A percentile compares a stretch with the other conserved stretches of the same genome.
These are phyloP conservation scores for Uloborus diversus DNA, from an alignment of 1,140 invertebrate genomes.

Conservation along the genomic window DNA sequence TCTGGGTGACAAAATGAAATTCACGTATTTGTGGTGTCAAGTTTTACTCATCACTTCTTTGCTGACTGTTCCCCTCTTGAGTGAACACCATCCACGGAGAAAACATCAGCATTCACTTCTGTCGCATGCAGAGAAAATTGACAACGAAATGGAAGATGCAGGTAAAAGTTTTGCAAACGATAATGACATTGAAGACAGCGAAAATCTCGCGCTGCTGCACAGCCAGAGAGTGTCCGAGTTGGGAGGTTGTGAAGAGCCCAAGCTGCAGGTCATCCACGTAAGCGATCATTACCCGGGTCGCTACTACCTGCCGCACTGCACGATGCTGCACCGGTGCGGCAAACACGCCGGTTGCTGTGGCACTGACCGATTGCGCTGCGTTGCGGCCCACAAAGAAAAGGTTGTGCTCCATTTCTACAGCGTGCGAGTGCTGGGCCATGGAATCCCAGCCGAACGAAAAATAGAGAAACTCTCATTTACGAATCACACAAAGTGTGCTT, in stretches of 20 bases:
- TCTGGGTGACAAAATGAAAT: too few species aligned
- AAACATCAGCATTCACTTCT: too few species aligned
- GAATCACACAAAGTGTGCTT: constrained; percentile 58
- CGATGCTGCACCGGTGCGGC: constrained; percentile 57
- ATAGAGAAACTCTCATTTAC: constrained; percentile 56
- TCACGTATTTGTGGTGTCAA: too few species aligned
- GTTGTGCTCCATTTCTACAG: constrained; percentile 54
- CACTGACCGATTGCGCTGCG: constrained; percentile 37
- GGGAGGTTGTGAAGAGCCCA: constrained; percentile 49
- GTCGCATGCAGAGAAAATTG: too few species aligned
- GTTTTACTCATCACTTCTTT: too few species aligned
- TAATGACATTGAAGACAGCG: neutral
- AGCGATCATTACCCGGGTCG: constrained; percentile 53
- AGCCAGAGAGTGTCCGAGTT: constrained; percentile 39
- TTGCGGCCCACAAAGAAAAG: constrained; percentile 36
- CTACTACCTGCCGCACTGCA: constrained; percentile 56
- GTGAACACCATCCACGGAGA: neutral
- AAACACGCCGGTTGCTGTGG: constrained; percentile 56
- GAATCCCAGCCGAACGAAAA: constrained; percentile 19
- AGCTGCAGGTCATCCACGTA: constrained; percentile 47
- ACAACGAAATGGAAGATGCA: too few species aligned
- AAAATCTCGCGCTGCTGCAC: constrained; percentile 54
- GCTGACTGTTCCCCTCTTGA: neutral
- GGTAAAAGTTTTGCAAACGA: too few species aligned
- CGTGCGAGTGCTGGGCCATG: neutral